Evolutionary conservation across 2,797 vertebrate species (phyloP).

Genomic region (Sciurus carolinensis): DNA sequence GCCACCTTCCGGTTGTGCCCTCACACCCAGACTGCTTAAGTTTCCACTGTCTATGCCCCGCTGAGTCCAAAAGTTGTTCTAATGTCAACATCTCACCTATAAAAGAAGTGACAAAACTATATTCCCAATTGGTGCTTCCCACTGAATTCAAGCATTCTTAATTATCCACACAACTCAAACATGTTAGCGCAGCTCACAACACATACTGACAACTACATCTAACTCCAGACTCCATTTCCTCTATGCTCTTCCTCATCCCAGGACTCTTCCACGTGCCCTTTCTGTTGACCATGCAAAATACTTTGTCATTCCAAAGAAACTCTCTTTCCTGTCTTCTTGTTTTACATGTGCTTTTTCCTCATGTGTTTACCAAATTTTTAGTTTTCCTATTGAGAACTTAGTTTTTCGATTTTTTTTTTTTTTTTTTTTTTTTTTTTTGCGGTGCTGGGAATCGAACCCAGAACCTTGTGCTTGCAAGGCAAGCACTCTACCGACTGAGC

Average conservation of each 20-base stretch:
- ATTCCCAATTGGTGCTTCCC: not conserved
- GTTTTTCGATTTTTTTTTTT: not conserved
- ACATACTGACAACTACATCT: not conserved
- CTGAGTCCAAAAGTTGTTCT: not conserved
- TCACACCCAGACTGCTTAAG: fast-evolving
- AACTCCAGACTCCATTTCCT: not conserved
- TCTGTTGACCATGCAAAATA: not conserved
- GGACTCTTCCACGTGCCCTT: no score
- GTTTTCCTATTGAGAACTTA: not conserved
- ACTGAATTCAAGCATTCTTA: not conserved
- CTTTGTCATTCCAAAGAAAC: not conserved
- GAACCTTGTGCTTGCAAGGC: no score
- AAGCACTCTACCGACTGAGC: no score
- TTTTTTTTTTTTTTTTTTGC: no score
- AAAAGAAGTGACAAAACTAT: not conserved
- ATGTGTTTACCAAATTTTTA: not conserved
- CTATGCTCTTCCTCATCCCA: not conserved
- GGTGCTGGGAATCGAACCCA: no score
- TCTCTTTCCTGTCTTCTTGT: not conserved
- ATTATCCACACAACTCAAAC: not conserved
- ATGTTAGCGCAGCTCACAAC: no score
- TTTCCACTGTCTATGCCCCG: not conserved
- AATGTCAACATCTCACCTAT: not conserved
- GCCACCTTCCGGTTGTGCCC: not conserved
- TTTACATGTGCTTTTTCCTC: not conserved